Base-by-base conservation (phyloP, 2,113 vertebrate genomes). In the Phoxinus phoxinus region DNA sequence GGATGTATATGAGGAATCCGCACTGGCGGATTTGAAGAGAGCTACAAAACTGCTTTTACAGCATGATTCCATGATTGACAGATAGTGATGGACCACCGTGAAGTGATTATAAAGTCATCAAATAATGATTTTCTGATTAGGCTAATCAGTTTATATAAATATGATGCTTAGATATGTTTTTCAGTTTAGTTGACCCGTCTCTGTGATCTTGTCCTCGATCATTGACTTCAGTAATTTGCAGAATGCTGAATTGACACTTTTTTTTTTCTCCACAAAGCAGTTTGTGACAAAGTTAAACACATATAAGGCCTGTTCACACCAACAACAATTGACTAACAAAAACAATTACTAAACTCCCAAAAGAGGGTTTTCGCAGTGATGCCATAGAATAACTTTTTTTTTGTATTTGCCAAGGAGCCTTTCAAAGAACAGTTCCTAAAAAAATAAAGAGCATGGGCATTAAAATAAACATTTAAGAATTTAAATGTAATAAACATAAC, bases 1-100 rank as follows among this genome's bases (percentile, higher is more conserved):
- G 0, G 65, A 88, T 86, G 90, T 91, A 91, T 82, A 90, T 92
- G 93, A 93, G 94, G 93, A 94, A 94, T 94, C 89, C 51, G 72
- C 44, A 74, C 1, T 5, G n/a, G 58, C 13, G 17, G 48, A 48
- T 65, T 75, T 32, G 63, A 51, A 65, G 56, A 82, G n/a, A 51
- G 73, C 23, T 74, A 74, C 25, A 37, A 23, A 37, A 73, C 46
- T 71, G 12, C 19, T 59, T 84, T 84, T 72, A 32, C 58, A 35
- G n/a, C 77, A 35, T 11, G 9, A n/a, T 61, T 84, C 23, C 15
- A 75, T 53, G 46, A 75, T n/a, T 19, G n/a, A 58, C 27, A 80
- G 58, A 59, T 27, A 41, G 23, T 8, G 12, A 25, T 17, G 4
- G 21, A 80, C 58, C 58, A 48, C 41, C 3, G 13, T 67, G 15